Conservation (phyloP, 1,140 invertebrate genomes). For the Neotoxoptera formosana region DNA sequence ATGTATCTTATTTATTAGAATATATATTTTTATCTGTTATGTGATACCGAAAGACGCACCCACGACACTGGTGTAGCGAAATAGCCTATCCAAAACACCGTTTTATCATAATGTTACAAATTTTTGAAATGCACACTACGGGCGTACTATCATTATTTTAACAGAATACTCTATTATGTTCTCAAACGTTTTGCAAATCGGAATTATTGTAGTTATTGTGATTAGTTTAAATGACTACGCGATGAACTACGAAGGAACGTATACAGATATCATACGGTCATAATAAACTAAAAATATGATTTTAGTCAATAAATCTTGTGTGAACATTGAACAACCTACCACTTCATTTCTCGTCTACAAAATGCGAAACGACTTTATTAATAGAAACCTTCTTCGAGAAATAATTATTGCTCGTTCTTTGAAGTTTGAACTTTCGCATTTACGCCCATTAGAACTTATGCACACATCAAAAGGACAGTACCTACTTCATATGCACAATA, state of each 20-base stretch:
- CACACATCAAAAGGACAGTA: neutral
- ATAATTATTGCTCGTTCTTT: neutral
- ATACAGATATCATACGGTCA: neutral
- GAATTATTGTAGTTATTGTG: neutral
- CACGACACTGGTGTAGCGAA: neutral
- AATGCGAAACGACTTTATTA: neutral
- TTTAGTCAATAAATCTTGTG: neutral
- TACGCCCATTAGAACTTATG: neutral
- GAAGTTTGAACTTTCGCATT: neutral
- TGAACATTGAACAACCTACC: neutral
- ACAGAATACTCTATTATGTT: neutral
- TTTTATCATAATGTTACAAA: neutral
- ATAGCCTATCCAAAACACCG: neutral
- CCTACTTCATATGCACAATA: neutral
- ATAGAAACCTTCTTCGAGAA: neutral
- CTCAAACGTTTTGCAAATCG: neutral
- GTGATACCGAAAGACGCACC: neutral
- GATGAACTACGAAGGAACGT: neutral
- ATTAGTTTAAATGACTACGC: neutral
- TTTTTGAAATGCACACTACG: neutral
- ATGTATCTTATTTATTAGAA: neutral
- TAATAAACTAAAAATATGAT: neutral
- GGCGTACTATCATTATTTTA: neutral
- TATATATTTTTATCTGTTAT: neutral
- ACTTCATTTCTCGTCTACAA: neutral